Conservation (phyloP, 2,797 vertebrate genomes). For the Anabas testudineus region DNA sequence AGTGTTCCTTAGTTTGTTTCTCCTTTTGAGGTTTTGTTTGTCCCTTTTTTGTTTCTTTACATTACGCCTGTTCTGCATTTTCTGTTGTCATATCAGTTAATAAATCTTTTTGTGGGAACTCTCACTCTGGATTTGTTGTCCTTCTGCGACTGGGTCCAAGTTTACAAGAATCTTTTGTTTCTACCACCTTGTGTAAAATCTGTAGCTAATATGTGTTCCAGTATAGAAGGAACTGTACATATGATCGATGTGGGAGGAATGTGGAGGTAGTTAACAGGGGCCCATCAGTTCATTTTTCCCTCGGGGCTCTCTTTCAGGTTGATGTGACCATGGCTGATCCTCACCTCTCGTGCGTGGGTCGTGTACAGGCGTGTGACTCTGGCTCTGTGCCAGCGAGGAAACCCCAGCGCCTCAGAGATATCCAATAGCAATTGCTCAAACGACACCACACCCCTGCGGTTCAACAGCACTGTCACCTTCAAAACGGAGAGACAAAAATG, state of each 20-base stretch:
- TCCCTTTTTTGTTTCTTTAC: too few relatives aligned
- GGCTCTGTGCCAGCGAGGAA: conserved; percentile 93
- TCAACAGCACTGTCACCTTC: conserved; percentile 89
- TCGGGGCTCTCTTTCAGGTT: neutral
- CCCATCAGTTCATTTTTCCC: neutral
- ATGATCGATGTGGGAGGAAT: neutral
- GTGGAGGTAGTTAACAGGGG: neutral
- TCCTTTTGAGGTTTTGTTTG: too few relatives aligned
- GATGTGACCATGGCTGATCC: conserved; percentile 30
- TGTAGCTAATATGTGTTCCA: neutral
- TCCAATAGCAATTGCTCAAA: conserved; percentile 94
- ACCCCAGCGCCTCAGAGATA: conserved; percentile 95
- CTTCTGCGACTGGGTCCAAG: too few relatives aligned
- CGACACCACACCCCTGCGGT: conserved; percentile 92
- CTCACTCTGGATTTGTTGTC: too few relatives aligned
- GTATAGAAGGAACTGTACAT: neutral
- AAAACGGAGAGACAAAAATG: conserved; percentile 19
- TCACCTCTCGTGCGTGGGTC: conserved; percentile 90
- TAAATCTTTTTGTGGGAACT: too few relatives aligned
- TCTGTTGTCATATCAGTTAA: too few relatives aligned
- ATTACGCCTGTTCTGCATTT: too few relatives aligned
- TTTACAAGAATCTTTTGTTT: too few relatives aligned
- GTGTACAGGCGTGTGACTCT: conserved; percentile 92
- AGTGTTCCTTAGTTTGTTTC: too few relatives aligned
- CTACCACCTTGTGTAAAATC: neutral